phyloP scores from a whole-genome alignment of 2,888 invertebrate species.

The Cheilosia grossa region DNA sequence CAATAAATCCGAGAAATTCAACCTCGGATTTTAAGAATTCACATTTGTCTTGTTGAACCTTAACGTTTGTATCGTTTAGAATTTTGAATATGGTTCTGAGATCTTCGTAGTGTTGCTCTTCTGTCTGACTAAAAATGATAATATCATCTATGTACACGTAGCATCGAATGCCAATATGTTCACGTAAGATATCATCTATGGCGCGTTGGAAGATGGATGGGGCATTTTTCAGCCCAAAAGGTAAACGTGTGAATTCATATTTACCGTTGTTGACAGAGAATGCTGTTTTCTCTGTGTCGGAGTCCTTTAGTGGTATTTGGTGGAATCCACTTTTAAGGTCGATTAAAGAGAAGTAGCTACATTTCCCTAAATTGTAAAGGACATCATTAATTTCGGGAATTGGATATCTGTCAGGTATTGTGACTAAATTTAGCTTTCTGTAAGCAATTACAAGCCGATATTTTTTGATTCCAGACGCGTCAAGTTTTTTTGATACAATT shows the following conservation, averaged over 20 bases:
- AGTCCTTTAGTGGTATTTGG: conserved; percentile 29
- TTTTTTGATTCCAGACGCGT: conserved; percentile 12
- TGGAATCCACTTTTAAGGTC: conserved; percentile 68
- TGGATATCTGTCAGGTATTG: conserved; percentile 47
- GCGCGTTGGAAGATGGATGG: neutral
- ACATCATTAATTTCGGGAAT: conserved; percentile 59
- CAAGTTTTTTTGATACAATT: conserved; percentile 10
- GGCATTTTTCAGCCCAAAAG: conserved; percentile 9
- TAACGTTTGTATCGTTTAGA: neutral
- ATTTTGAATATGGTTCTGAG: neutral
- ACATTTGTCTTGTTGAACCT: neutral
- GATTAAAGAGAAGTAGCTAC: conserved; percentile 39
- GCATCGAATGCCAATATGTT: too few species aligned
- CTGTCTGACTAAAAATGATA: too few species aligned
- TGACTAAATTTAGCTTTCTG: conserved; percentile 33
- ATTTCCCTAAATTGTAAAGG: conserved; percentile 45
- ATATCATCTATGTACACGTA: too few species aligned
- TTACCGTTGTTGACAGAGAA: conserved; percentile 22
- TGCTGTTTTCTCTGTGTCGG: conserved; percentile 36
- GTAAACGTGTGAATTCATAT: conserved; percentile 10
- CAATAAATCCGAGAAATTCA: conserved; percentile 61
- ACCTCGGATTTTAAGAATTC: conserved; percentile 47
- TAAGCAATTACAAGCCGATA: conserved; percentile 7
- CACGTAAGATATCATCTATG: neutral
- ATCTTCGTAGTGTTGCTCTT: too few species aligned